A percentile compares a stretch with the other conserved stretches of the same genome.
These are phyloP conservation scores for Esox niger DNA, from an alignment of 2,113 vertebrate genomes.

Conservation along the genomic window DNA sequence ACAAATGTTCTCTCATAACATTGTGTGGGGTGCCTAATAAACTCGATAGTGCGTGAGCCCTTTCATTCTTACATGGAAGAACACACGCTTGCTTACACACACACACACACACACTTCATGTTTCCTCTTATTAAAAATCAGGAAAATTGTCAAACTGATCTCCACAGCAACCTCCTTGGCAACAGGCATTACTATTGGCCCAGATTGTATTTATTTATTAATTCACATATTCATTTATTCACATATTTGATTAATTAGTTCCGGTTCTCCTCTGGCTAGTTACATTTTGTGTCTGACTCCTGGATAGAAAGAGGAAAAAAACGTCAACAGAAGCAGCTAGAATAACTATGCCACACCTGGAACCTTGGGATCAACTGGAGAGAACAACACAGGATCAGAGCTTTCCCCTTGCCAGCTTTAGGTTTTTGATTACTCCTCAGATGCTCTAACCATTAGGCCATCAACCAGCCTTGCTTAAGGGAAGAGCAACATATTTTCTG, in stretches of 20 bases:
- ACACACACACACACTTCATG: background rate
- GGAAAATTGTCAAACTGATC: constrained; percentile 25
- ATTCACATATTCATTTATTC: too few species aligned
- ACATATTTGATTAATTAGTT: too few species aligned
- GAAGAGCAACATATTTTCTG: too few species aligned
- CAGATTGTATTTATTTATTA: constrained; percentile 34
- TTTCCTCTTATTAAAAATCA: constrained; percentile 5
- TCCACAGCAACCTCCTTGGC: constrained; percentile 16
- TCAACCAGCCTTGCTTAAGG: too few species aligned
- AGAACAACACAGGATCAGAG: too few species aligned
- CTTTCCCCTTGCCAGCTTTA: too few species aligned
- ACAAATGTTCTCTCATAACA: constrained; percentile 23
- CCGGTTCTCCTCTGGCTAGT: constrained; percentile 4
- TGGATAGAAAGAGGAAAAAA: background rate
- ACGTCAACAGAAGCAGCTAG: background rate
- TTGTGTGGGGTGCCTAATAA: constrained; percentile 15
- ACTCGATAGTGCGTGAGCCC: constrained; percentile 3
- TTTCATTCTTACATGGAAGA: constrained; percentile 27
- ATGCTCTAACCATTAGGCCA: too few species aligned
- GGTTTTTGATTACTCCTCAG: too few species aligned
- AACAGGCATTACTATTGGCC: constrained; percentile 18
- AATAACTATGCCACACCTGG: too few species aligned
- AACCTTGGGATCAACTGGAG: too few species aligned
- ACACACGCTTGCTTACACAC: too few species aligned
- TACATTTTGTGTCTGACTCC: background rate